phyloP scores from a whole-genome alignment of 2,888 invertebrate genomes.

The Tortricodes alternella region DNA sequence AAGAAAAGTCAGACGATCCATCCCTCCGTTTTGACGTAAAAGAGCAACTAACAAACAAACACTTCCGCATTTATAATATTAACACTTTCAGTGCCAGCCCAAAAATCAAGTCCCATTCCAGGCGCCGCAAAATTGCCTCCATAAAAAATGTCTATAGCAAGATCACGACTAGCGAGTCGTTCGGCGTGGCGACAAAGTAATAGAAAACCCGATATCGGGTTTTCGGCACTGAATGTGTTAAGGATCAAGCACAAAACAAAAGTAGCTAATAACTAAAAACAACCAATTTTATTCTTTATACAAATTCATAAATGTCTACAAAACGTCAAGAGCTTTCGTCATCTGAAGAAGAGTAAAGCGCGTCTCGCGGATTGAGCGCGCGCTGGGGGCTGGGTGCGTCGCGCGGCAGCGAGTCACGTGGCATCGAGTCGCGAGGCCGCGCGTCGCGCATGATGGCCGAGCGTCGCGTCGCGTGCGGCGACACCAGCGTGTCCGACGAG shows the following conservation, averaged over 20 bases:
- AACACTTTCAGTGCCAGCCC: no score
- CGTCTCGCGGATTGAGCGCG: constrained; percentile 59
- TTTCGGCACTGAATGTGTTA: background rate
- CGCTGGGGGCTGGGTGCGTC: background rate
- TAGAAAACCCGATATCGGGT: no score
- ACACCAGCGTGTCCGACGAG: constrained; percentile 69
- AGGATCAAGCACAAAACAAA: background rate
- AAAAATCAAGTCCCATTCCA: no score
- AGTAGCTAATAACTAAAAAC: constrained; percentile 21
- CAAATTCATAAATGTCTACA: constrained; percentile 37
- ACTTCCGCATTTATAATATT: no score
- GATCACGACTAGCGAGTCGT: no score
- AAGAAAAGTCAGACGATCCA: no score
- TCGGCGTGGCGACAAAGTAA: no score
- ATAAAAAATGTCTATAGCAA: no score
- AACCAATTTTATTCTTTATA: constrained; percentile 42
- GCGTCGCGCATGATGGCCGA: constrained; percentile 38
- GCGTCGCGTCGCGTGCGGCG: constrained; percentile 44
- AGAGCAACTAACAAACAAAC: no score
- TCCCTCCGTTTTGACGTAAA: no score
- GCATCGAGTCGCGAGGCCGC: constrained; percentile 11
- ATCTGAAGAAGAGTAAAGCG: constrained; percentile 60
- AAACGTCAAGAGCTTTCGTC: constrained; percentile 48
- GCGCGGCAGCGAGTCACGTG: constrained; percentile 13
- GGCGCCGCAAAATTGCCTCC: no score